These are phyloP conservation scores for Epirrita christyi DNA, from an alignment of 2,888 invertebrate species.

Conservation along the genomic window DNA sequence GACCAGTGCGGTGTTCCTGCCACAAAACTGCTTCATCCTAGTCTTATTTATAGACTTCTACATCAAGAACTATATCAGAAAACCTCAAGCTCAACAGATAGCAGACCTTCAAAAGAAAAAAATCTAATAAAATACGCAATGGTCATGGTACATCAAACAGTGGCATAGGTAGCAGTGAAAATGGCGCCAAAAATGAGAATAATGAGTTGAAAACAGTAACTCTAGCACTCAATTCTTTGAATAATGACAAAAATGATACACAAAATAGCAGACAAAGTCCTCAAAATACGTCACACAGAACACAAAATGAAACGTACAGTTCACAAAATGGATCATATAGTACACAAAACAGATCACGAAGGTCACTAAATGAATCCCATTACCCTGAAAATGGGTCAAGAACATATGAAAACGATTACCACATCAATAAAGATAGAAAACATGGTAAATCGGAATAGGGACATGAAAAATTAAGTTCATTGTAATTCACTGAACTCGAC, in stretches of 20 bases:
- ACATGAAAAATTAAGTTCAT: constrained; percentile 34
- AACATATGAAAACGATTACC: background rate
- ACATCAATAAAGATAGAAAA: constrained; percentile 11
- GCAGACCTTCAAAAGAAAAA: constrained; percentile 9
- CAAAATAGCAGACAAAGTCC: background rate
- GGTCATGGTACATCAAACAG: background rate
- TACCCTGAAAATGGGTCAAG: constrained; percentile 1
- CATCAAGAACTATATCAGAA: constrained; percentile 83
- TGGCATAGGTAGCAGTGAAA: constrained; percentile 6
- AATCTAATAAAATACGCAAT: background rate
- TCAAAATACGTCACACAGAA: background rate
- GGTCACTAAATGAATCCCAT: background rate
- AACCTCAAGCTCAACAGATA: constrained; percentile 43
- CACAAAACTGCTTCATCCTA: constrained; percentile 88
- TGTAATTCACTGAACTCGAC: constrained; percentile 31
- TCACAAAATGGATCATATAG: background rate
- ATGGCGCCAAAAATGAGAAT: background rate
- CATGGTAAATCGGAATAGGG: constrained; percentile 24
- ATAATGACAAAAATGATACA: background rate
- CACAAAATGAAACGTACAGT: constrained; percentile 1
- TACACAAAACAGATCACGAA: background rate
- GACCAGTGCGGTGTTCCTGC: constrained; percentile 81
- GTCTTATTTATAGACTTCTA: constrained; percentile 88
- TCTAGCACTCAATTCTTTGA: background rate
- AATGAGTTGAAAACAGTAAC: constrained; percentile 1